Evolutionary conservation across 1,140 invertebrate species (phyloP), one percentile per base, ranked within the genome.

Genomic region (Drosophila mayri): DNA sequence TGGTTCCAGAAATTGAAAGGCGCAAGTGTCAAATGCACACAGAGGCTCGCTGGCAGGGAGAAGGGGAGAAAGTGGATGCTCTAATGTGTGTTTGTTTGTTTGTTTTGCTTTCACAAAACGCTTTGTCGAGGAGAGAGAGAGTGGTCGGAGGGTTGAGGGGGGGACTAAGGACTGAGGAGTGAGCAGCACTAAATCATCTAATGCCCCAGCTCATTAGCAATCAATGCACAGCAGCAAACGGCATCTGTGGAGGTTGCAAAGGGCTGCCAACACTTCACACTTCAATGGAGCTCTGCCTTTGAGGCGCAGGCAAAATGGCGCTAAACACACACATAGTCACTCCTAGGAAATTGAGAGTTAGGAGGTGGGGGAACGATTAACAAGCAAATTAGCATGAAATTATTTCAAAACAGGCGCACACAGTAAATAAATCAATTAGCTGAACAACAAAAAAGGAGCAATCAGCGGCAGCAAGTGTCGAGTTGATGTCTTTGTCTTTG

Each of bases 381-480:
- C 85, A 81, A 74, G 66, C 85, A 90, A 88, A 88, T 88, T 88
- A 88, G 85, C 85, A 90, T 90, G 68, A 78, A 90, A 90, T 90
- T 90, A 81, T 90, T 90, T 90, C 74, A 90, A 90, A 90, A 85
- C 61, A 52, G 72, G 77, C 73, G 59, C 74, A 66, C 72, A 76
- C 63, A 90, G 81, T 90, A 85, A 90, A 90, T 90, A 90, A 90
- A 90, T 90, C 85, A 90, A 90, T 90, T 90, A 90, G 85, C 62
- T 55, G 28, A 58, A 65, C 85, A 90, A 68, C 72, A 80, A 85
- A 78, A 79, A 68, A 59, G 73, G 65, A 76, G 57, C 66, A 72
- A 62, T 81, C 61, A 64, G 30, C 76, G 47, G 62, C 79, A 81
- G 50, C 54, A 57, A 55, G 38, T 52, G 60, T 40, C 11, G 54